Evolutionary conservation across 1,140 invertebrate genomes (phyloP).

Genomic region (Pseudoatta argentina): DNA sequence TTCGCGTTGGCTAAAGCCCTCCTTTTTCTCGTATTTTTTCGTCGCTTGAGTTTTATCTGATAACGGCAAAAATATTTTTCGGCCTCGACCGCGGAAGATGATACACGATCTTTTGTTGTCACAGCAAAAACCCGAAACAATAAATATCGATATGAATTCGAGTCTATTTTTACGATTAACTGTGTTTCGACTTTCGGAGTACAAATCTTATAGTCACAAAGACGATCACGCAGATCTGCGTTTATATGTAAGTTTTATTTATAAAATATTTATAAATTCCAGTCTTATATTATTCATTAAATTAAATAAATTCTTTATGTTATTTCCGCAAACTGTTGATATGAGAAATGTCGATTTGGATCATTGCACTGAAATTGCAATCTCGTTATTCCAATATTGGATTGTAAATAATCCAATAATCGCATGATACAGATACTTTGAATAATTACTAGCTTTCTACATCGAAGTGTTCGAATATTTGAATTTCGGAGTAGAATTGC

Average conservation of each 20-base stretch:
- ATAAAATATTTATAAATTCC: neutral
- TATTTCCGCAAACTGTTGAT: neutral
- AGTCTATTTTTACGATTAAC: slow-evolving; percentile 36
- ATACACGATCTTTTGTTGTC: slow-evolving; percentile 60
- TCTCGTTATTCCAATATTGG: neutral
- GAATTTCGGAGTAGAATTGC: neutral
- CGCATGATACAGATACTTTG: slow-evolving; percentile 8
- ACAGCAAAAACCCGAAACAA: slow-evolving; percentile 39
- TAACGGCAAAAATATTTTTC: slow-evolving; percentile 67
- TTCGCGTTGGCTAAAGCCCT: slow-evolving; percentile 68
- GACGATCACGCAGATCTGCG: no score
- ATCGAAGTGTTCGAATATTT: slow-evolving; percentile 9
- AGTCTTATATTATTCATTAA: neutral
- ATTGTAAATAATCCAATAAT: slow-evolving; percentile 18
- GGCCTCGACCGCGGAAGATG: slow-evolving; percentile 45
- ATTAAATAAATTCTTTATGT: neutral
- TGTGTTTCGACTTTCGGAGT: neutral
- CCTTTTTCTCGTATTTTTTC: slow-evolving; percentile 72
- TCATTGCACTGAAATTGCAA: neutral
- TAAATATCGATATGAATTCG: slow-evolving; percentile 59
- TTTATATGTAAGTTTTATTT: neutral
- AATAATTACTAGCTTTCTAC: neutral
- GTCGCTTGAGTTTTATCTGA: slow-evolving; percentile 70
- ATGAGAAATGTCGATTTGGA: neutral
- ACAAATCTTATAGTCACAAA: neutral